phyloP scores from a whole-genome alignment of 2,113 vertebrate species.

The Tenebrosternarchus preto region DNA sequence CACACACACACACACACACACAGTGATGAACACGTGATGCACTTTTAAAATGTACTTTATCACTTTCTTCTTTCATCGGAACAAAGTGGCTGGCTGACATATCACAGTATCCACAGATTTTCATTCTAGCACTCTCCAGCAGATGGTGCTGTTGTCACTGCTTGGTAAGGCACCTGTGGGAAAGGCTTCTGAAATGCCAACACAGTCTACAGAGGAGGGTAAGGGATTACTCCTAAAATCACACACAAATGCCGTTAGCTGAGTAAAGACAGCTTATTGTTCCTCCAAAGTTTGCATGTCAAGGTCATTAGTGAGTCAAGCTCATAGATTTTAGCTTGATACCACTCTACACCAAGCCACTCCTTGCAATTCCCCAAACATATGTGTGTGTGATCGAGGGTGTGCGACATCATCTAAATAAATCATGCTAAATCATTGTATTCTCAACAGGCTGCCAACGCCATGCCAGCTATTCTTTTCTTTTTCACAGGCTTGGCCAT shows the following conservation, averaged over 20 bases:
- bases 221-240: slow-evolving; percentile 59
- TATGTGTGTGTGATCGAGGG: slow-evolving; percentile 70
- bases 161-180: slow-evolving; percentile 68
- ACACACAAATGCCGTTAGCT: slow-evolving; percentile 67
- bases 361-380: slow-evolving; percentile 72
- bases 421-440: slow-evolving; percentile 71
- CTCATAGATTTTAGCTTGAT: slow-evolving; percentile 64
- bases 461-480: slow-evolving; percentile 55
- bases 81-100: slow-evolving; percentile 5
- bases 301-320: slow-evolving; percentile 70
- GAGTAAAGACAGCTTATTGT: slow-evolving; percentile 70
- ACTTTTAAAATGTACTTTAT: slow-evolving; percentile 25
- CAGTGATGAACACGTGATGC: not conserved
- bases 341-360: slow-evolving; percentile 47
- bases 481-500: slow-evolving; percentile 35
- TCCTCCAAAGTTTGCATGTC: slow-evolving; percentile 72
- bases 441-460: slow-evolving; percentile 67
- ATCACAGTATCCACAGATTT: not conserved
- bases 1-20: slow-evolving; percentile 4
- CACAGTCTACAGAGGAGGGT: slow-evolving; percentile 66
- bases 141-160: slow-evolving; percentile 74
- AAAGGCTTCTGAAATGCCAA: slow-evolving; percentile 70
- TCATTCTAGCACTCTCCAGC: slow-evolving; percentile 58
- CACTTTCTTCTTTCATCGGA: not conserved
- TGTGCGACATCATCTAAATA: slow-evolving; percentile 64